Evolutionary conservation across 2,888 invertebrate genomes (phyloP).

Genomic region (Caenorhabditis panamensis): DNA sequence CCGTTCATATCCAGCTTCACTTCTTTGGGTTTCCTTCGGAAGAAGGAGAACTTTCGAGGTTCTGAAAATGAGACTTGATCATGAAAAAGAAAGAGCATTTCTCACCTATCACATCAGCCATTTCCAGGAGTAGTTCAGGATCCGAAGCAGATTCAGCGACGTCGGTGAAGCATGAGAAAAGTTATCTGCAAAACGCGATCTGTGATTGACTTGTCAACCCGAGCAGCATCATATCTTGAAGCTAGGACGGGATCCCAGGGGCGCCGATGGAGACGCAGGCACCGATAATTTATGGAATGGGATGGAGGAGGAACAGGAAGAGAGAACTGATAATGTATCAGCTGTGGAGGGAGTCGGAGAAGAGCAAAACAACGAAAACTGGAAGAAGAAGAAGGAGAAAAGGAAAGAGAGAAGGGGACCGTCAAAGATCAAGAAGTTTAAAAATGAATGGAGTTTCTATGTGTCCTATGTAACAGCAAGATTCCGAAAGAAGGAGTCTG

Average conservation of each 20-base stretch:
- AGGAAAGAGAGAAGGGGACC: constrained; percentile 5
- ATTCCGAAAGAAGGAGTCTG: constrained; percentile 2
- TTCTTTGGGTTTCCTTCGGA: constrained; percentile 44
- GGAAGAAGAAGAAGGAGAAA: constrained; percentile 2
- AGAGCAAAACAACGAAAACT: constrained; percentile 2
- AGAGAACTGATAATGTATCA: constrained; percentile 55
- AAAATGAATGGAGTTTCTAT: constrained; percentile 29
- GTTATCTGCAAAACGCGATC: constrained; percentile 41
- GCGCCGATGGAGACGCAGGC: constrained; percentile 17
- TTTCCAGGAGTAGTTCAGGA: neutral
- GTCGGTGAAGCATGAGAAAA: constrained; percentile 19
- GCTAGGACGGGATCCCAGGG: constrained; percentile 10
- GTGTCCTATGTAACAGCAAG: neutral
- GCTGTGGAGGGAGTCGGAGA: constrained; percentile 19
- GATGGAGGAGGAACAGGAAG: constrained; percentile 14
- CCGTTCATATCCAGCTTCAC: constrained; percentile 45
- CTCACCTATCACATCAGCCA: constrained; percentile 8
- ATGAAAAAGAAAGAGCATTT: neutral
- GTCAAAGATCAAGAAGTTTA: constrained; percentile 13
- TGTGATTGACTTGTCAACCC: constrained; percentile 46
- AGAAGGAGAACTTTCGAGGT: constrained; percentile 12
- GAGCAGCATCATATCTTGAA: constrained; percentile 29
- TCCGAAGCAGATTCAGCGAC: neutral
- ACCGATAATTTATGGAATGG: constrained; percentile 45
- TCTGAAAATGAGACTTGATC: neutral